phyloP scores from a whole-genome alignment of 2,113 vertebrate genomes.

The Dipodomys merriami region DNA sequence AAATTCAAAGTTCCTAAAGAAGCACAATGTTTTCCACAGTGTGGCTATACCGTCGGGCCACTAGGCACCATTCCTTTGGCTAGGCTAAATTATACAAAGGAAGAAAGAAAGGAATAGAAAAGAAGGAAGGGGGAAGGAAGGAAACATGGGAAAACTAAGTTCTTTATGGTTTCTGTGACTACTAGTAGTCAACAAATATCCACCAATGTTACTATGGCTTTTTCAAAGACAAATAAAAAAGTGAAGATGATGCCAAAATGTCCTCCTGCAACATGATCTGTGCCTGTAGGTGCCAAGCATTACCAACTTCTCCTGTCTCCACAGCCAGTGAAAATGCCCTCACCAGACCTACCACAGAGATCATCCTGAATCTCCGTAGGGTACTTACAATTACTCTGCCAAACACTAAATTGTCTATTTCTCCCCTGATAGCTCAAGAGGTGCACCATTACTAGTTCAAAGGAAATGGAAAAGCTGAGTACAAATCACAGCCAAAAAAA shows the following conservation, averaged over 20 bases:
- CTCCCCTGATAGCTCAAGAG: background rate
- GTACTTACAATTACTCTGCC: background rate
- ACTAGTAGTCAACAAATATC: background rate
- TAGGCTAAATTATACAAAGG: background rate
- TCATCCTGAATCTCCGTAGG: background rate
- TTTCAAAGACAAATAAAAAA: slow-evolving; percentile 49
- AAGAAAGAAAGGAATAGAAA: background rate
- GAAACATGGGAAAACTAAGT: background rate
- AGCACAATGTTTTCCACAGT: background rate
- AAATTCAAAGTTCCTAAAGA: background rate
- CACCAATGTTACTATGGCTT: background rate
- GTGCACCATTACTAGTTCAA: background rate
- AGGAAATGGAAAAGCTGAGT: background rate
- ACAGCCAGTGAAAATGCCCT: background rate
- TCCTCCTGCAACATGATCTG: background rate
- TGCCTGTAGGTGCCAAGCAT: background rate
- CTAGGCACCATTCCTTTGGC: background rate
- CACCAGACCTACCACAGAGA: background rate
- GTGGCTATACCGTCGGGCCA: background rate
- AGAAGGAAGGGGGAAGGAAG: background rate
- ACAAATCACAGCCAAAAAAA: background rate
- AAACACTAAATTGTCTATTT: background rate
- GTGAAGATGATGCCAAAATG: background rate
- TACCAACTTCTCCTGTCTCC: background rate
- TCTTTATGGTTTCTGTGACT: background rate